Evolutionary conservation across 2,888 invertebrate genomes (phyloP), one percentile per base, ranked within the genome.

Genomic region (Platyscelio sp.): DNA sequence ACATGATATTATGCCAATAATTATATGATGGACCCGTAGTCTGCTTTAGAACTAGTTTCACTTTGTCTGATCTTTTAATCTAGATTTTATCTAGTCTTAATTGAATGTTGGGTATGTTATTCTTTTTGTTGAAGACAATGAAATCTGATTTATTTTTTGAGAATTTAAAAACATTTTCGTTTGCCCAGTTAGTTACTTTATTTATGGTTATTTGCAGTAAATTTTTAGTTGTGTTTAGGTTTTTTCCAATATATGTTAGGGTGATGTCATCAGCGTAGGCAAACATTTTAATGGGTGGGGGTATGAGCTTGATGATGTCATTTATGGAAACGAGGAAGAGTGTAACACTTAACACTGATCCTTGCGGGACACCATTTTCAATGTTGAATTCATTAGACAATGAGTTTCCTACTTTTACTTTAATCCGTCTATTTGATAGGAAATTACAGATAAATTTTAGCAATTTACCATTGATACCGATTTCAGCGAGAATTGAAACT

Each of bases 1-100:
- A 33, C 11, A 7, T 67, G 20, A 6, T 18, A 3, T 7, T 67
- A 33, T 1, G 65, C 65, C 0, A 29, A 67, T 1, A 7, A 24
- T 6, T 67, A 67, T 29, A 87, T 26, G 58, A 85, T 74, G 1
- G 86, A 79, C 2, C 87, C 89, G 33, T 89, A 89, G 18, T 89
- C 88, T 0, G 89, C 11, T 77, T 80, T 74, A 2, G 77, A 54
- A 56, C 61, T 22, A 13, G 75, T 49, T 60, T 80, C 0, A 60
- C n/a, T 33, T 18, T 18, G 56, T 65, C 56, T 5, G 56, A n/a
- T 13, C 9, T 40, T 40, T 43, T 20, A 56, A 51, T 43, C 24
- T 18, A 33, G 38, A 0, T 33, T 3, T 26, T 26, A 13, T 27
- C 40, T 29, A 7, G n/a, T 49, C 27, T 65, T 2, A 54, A 20